A percentile compares a stretch with the other conserved stretches of the same genome.
phyloP scores from a whole-genome alignment of 2,113 vertebrate genomes.

The Oenanthe oenanthe region DNA sequence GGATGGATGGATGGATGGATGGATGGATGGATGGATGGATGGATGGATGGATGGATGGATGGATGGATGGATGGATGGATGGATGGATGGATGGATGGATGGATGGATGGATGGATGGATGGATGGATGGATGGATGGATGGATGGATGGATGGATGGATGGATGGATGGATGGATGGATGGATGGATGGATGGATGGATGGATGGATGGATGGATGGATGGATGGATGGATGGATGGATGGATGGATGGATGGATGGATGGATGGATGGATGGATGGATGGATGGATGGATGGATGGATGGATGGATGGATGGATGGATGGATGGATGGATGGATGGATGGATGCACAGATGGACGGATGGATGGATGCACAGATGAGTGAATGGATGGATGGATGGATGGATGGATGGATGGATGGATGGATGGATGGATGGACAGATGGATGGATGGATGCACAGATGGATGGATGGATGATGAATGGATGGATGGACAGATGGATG shows the following conservation, averaged over 20 bases:
- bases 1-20: too few species aligned
- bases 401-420: accelerated
- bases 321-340: too few species aligned
- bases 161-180: neutral
- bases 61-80: accelerated
- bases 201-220: too few species aligned
- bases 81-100: accelerated
- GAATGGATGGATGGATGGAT: neutral
- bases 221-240: accelerated
- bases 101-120: accelerated
- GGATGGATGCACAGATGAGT: accelerated
- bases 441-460: neutral
- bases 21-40: too few species aligned
- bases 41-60: accelerated
- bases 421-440: neutral
- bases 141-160: accelerated
- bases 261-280: neutral
- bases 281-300: neutral
- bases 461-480: neutral
- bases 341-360: neutral
- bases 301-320: too few species aligned
- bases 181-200: too few species aligned
- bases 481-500: too few species aligned
- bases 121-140: too few species aligned
- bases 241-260: neutral